Percentiles rank a stretch among this genome's conserved stretches.
Evolutionary conservation across 2,797 vertebrate genomes (phyloP).

Genomic region (Pangasius krempfi): DNA sequence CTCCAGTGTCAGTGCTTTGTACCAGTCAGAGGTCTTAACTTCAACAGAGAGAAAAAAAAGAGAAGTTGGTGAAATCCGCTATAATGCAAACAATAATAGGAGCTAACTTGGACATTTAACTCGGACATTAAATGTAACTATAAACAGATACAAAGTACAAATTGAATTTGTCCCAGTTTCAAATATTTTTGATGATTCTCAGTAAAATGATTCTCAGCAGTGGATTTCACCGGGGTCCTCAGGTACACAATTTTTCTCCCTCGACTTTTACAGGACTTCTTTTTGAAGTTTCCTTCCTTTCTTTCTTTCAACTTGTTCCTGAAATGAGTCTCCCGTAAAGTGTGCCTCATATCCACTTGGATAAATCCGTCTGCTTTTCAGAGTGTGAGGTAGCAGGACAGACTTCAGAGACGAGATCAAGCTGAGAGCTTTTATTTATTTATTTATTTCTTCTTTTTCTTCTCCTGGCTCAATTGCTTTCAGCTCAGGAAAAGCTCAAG

Average conservation of each 20-base stretch:
- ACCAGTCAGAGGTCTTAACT: too few relatives aligned
- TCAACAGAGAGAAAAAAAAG: too few relatives aligned
- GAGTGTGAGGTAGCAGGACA: not conserved
- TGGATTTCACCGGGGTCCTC: not conserved
- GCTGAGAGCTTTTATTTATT: not conserved
- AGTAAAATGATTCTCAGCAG: too few relatives aligned
- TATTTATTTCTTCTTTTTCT: not conserved
- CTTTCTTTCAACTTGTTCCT: not conserved
- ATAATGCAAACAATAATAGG: too few relatives aligned
- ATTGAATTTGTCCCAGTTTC: too few relatives aligned
- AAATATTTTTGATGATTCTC: too few relatives aligned
- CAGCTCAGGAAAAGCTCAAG: not conserved
- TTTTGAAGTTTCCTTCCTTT: not conserved
- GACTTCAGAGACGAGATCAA: not conserved
- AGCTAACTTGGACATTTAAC: too few relatives aligned
- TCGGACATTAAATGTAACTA: too few relatives aligned
- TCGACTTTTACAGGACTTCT: not conserved
- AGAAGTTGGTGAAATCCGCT: too few relatives aligned
- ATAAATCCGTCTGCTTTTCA: not conserved
- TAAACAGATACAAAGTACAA: too few relatives aligned
- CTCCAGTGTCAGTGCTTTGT: too few relatives aligned
- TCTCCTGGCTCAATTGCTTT: not conserved
- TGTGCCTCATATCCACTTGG: not conserved
- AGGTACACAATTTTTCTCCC: not conserved
- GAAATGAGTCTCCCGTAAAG: not conserved